Conservation (phyloP, 2,113 vertebrate species). For the Rhinopomastus cyanomelas region DNA sequence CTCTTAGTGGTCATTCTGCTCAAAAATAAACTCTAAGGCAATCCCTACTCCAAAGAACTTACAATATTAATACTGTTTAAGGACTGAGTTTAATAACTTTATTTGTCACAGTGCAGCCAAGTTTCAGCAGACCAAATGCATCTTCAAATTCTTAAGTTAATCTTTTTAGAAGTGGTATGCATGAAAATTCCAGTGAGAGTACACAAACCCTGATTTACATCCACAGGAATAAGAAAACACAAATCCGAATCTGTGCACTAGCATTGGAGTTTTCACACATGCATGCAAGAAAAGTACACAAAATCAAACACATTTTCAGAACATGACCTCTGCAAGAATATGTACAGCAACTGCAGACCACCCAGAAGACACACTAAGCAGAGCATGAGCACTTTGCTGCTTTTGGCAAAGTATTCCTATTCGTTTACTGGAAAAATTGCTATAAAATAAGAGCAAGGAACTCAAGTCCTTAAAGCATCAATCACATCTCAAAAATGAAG, state of each 20-base stretch:
- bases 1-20: neutral
- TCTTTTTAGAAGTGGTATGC: neutral
- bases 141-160: conserved; percentile 12
- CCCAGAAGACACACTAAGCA: conserved; percentile 25
- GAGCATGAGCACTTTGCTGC: conserved; percentile 18
- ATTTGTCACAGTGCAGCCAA: neutral
- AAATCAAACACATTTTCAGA: conserved; percentile 30
- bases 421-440: conserved; percentile 1
- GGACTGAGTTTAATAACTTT: neutral
- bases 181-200: conserved; percentile 50
- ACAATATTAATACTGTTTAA: neutral
- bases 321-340: conserved; percentile 40
- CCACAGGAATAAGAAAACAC: neutral
- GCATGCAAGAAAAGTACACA: conserved; percentile 47
- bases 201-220: conserved; percentile 8
- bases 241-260: conserved; percentile 26
- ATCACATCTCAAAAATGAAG: conserved; percentile 11
- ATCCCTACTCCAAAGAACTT: neutral
- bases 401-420: conserved; percentile 30
- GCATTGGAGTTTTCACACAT: conserved; percentile 47
- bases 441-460: conserved; percentile 37
- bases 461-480: conserved; percentile 3
- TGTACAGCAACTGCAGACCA: conserved; percentile 56
- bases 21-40: neutral
- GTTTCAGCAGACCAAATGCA: conserved; percentile 3